phyloP scores from a whole-genome alignment of 2,113 vertebrate genomes.

The Caranx melampygus region DNA sequence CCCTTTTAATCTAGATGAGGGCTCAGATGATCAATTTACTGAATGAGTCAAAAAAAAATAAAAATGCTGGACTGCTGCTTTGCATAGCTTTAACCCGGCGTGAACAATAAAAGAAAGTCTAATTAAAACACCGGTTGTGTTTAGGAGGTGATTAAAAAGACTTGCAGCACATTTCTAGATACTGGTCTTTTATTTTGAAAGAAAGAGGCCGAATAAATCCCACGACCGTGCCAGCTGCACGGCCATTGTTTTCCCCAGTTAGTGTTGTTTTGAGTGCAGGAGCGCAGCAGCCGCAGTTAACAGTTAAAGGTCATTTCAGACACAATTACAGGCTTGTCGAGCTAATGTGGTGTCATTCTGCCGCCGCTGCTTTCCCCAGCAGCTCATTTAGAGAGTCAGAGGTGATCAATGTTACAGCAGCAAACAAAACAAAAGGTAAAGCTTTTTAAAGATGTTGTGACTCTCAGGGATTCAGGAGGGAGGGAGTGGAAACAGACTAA shows the following conservation, averaged over 20 bases:
- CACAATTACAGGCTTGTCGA: constrained; percentile 23
- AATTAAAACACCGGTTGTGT: not conserved
- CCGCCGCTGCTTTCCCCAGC: constrained; percentile 13
- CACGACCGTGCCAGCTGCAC: not conserved
- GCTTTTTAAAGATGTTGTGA: too few species aligned
- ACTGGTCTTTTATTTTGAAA: not conserved
- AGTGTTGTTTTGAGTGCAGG: not conserved
- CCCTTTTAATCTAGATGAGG: constrained; percentile 12
- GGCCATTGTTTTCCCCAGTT: not conserved
- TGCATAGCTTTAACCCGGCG: not conserved
- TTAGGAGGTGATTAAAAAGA: not conserved
- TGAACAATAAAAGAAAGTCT: not conserved
- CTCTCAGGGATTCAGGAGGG: too few species aligned
- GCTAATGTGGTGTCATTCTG: constrained; percentile 12
- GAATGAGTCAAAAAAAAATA: not conserved
- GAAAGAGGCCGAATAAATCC: not conserved
- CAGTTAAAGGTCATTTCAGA: constrained; percentile 37
- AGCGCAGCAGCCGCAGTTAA: constrained; percentile 10
- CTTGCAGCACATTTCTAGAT: not conserved
- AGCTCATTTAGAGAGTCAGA: not conserved
- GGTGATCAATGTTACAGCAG: not conserved
- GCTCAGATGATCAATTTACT: constrained; percentile 15
- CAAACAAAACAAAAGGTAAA: not conserved
- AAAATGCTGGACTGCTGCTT: too few species aligned
- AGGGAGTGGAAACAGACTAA: not conserved